Base-by-base conservation (phyloP, 2,888 invertebrate species). In the Trichogramma evanescens region DNA sequence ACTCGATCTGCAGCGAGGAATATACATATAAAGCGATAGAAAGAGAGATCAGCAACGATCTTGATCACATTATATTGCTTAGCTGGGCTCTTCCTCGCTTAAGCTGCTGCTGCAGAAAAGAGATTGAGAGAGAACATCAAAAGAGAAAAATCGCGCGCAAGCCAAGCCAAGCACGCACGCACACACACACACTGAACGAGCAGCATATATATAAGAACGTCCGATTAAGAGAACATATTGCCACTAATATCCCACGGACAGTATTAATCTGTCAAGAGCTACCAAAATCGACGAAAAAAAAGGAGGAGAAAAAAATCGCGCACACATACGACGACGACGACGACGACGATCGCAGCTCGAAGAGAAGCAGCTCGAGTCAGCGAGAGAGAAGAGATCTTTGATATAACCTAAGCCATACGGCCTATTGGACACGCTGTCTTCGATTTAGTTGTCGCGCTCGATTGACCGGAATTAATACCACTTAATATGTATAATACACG, bases 141-240 rank as follows among this genome's bases (percentile, higher is more conserved):
- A 5, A 8, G 41, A 13, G 39, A 13, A 8, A 9, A 48, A 48
- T 48, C 26, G 10, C 10, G 10, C 10, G 48, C 5, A 6, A 48
- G 48, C 48, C n/a, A 48, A 13, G 4, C 46, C 4, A 10, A 6
- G 6, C 10, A 13, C 10, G 6, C 10, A 13, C 10, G 10, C 10
- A 10, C 10, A 10, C 10, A 2, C 6, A 10, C 10, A 13, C 26
- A n/a, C 26, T 7, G 48, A 10, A 9, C 5, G 13, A 48, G 48
- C 6, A 10, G 13, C 10, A 48, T 48, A 48, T 10, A 10, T 6
- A 48, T 48, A 10, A 7, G 48, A 26, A 26, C 26, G 26, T 73
- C 74, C 71, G 74, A 75, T 75, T 73, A 74, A 72, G 72, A 68
- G 68, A 74, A 74, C 75, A 74, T 73, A 75, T 76, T 72, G 74